Conservation (phyloP, 2,888 invertebrate genomes). For the Lithophane semibrunnea region DNA sequence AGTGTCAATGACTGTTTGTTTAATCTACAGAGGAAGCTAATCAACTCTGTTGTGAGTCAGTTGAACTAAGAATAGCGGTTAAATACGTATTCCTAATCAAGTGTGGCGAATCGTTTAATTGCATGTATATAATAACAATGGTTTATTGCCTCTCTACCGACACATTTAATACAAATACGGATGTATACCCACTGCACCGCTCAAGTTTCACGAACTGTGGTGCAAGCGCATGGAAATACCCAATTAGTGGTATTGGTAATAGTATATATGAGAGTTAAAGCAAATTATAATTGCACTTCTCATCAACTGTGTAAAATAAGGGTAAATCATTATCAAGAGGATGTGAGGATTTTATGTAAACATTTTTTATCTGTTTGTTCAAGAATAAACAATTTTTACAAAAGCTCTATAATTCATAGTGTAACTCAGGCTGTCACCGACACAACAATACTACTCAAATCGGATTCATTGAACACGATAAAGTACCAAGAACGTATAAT, state of each 20-base stretch:
- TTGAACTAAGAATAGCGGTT: conserved; percentile 60
- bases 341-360: not conserved
- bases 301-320: not conserved
- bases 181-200: conserved; percentile 56
- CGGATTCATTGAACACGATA: conserved; percentile 51
- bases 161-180: conserved; percentile 58
- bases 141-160: conserved; percentile 61
- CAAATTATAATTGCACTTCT: conserved; percentile 63
- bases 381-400: not conserved
- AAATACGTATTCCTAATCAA: conserved; percentile 63
- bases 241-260: conserved; percentile 72
- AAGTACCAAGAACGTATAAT: conserved; percentile 28
- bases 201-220: conserved; percentile 68
- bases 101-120: conserved; percentile 71
- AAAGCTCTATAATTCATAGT: not conserved
- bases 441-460: conserved; percentile 35
- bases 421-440: conserved; percentile 37
- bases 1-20: conserved; percentile 84
- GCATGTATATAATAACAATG: conserved; percentile 69
- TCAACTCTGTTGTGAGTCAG: conserved; percentile 70
- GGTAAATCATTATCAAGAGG: conserved; percentile 11
- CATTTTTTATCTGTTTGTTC: not conserved
- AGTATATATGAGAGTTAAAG: conserved; percentile 63
- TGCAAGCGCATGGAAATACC: conserved; percentile 70
- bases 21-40: conserved; percentile 78